Base-by-base conservation (phyloP, 2,113 vertebrate genomes). In the Puffinus mauretanicus region DNA sequence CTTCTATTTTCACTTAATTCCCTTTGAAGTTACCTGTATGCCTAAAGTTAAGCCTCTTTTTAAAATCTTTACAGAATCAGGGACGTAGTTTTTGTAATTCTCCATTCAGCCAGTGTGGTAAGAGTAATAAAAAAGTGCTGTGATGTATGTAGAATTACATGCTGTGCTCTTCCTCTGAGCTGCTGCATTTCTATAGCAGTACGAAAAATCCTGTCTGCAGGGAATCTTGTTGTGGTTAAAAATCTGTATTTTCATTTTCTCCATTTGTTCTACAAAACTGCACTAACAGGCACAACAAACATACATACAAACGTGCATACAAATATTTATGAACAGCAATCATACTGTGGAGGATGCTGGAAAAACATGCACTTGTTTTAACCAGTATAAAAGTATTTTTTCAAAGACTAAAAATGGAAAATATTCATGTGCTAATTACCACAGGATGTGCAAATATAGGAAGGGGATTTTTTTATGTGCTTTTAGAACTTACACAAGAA, bases 21-120 rank as follows among this genome's bases (percentile, higher is more conserved):
- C 91, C 89, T 95, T 96, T 97, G 95, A 96, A 95, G 91, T 88
- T 95, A 96, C 93, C 95, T 96, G 90, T 78, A 66, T 86, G 64
- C 67, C 82, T 76, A 65, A 95, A 91, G 92, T 96, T 96, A 96
- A 96, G 93, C 94, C 71, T 96, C 93, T 95, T 94, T 91, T 57
- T 0, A 57, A 96, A 96, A 92, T 86, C 94, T 96, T 77, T 73
- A 92, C 76, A 88, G 94, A 95, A 92, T 86, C 90, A 40, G 64
- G 51, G 85, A 95, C 90, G 85, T 3, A 73, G 64, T 70, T 92
- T 94, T 75, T 86, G 57, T 90, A 95, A 95, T 96, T 93, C 93
- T 77, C 86, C 64, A 90, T 97, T 96, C 94, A 97, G 93, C 93
- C 70, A 66, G 64, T 80, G 70, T 36, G 67, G 96, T 91, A 75